Evolutionary conservation across 2,888 invertebrate genomes (phyloP).

Genomic region (Clanis bilineata): DNA sequence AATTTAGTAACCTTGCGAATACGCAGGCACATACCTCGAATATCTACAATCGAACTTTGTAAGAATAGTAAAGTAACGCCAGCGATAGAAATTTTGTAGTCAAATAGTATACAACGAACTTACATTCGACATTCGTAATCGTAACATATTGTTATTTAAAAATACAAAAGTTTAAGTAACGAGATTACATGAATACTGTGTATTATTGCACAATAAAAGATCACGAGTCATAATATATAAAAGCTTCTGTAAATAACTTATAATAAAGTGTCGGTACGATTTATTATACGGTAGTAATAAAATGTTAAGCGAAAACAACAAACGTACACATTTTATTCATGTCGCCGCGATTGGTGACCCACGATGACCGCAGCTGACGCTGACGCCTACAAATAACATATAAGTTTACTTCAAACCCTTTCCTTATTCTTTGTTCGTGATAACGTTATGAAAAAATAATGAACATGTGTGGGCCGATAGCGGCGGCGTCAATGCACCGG

Average conservation of each 20-base stretch:
- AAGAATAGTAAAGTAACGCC: too few relatives aligned
- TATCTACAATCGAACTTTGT: too few relatives aligned
- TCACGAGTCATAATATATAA: neutral
- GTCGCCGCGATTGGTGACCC: neutral
- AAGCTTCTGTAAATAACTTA: neutral
- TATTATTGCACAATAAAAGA: neutral
- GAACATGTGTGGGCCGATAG: slow-evolving; percentile 71
- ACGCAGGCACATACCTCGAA: too few relatives aligned
- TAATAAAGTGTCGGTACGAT: neutral
- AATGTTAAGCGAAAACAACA: neutral
- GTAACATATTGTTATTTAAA: too few relatives aligned
- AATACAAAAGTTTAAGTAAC: neutral
- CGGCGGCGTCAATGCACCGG: slow-evolving; percentile 55
- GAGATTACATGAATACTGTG: neutral
- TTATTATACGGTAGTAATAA: slow-evolving; percentile 2
- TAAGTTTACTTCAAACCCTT: neutral
- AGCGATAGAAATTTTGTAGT: too few relatives aligned
- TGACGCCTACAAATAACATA: slow-evolving; percentile 14
- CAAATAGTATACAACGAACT: too few relatives aligned
- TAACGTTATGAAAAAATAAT: slow-evolving; percentile 47
- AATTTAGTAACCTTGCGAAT: too few relatives aligned
- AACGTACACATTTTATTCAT: neutral
- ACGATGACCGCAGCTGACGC: neutral
- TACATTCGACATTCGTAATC: too few relatives aligned
- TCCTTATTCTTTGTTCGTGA: slow-evolving; percentile 12